These are phyloP conservation scores for Ptyas mucosa DNA, from an alignment of 2,113 vertebrate genomes.

Conservation along the genomic window DNA sequence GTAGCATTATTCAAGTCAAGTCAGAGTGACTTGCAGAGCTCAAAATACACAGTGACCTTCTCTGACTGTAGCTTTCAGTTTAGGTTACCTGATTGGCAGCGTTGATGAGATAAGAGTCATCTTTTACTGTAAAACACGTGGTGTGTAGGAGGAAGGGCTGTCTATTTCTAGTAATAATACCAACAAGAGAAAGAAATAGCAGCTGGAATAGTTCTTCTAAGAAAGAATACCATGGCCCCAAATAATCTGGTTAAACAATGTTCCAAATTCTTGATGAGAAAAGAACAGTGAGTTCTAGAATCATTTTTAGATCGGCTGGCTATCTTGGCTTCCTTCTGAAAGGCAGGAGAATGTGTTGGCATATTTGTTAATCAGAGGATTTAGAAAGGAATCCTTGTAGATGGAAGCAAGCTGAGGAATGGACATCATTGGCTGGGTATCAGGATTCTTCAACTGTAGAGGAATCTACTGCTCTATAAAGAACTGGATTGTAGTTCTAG, in stretches of 20 bases:
- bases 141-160: neutral
- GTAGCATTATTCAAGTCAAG: conserved; percentile 18
- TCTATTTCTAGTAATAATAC: conserved; percentile 23
- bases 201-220: neutral
- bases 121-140: conserved; percentile 48
- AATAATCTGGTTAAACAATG: conserved; percentile 22
- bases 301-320: neutral
- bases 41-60: conserved; percentile 48
- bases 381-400: neutral
- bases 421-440: neutral
- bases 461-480: neutral
- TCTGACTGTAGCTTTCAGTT: neutral
- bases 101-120: neutral
- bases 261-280: conserved; percentile 25
- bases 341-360: neutral
- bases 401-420: neutral
- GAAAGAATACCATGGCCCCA: neutral
- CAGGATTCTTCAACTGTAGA: neutral
- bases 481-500: neutral
- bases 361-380: neutral
- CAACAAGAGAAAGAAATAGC: conserved; percentile 25
- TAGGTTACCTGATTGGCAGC: neutral
- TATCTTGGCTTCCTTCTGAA: neutral
- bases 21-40: conserved; percentile 36
- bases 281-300: conserved; percentile 6